Evolutionary conservation across 2,888 invertebrate species (phyloP).

Genomic region (Fissipunctia ypsillon): DNA sequence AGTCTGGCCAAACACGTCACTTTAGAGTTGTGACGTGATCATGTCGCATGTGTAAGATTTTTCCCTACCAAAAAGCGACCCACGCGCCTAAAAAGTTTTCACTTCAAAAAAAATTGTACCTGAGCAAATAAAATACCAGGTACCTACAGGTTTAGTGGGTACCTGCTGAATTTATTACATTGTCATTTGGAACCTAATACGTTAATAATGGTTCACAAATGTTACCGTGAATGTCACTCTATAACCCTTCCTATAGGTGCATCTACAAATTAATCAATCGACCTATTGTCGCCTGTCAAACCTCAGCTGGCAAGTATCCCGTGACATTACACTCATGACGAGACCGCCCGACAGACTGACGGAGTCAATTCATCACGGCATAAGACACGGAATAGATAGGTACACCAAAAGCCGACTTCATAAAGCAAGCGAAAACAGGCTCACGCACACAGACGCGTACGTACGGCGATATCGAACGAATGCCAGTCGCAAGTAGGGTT

Average conservation of each 20-base stretch:
- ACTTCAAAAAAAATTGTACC: too few species aligned
- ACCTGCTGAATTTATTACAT: background rate
- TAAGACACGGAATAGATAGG: background rate
- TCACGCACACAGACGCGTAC: background rate
- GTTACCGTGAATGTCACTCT: background rate
- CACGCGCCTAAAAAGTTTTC: too few species aligned
- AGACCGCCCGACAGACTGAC: constrained; percentile 34
- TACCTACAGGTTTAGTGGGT: background rate
- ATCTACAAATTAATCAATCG: constrained; percentile 18
- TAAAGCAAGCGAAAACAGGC: background rate
- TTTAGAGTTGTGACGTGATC: too few species aligned
- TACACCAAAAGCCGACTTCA: background rate
- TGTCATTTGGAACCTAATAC: background rate
- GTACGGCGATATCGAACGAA: background rate
- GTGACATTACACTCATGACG: constrained; percentile 55
- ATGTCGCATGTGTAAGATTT: too few species aligned
- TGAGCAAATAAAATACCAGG: too few species aligned
- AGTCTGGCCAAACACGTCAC: too few species aligned
- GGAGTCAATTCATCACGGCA: constrained; percentile 48
- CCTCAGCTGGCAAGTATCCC: constrained; percentile 30
- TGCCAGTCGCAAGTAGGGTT: background rate
- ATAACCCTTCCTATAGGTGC: background rate
- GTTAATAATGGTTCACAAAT: too few species aligned
- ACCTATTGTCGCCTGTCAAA: constrained; percentile 35
- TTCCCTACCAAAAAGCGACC: too few species aligned